A percentile compares a stretch with the other conserved stretches of the same genome.
phyloP scores from a whole-genome alignment of 2,797 vertebrate genomes.

The Schizopygopsis malacanthus region DNA sequence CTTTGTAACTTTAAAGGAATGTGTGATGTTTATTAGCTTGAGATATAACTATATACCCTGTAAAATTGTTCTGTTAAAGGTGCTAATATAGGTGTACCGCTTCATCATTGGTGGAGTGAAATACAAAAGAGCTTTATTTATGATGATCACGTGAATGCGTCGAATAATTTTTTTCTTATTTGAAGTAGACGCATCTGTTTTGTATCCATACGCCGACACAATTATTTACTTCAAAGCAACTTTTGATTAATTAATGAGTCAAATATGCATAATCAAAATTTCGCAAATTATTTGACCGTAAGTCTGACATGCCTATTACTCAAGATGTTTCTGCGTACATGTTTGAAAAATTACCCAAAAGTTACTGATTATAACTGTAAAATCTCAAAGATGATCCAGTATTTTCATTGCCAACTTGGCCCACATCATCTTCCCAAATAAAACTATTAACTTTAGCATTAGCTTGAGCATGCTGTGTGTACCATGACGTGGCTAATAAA shows the following conservation, averaged over 20 bases:
- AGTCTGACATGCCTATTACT: constrained; percentile 51
- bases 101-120: not conserved
- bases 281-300: constrained; percentile 56
- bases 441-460: constrained; percentile 17
- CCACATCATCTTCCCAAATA: not conserved
- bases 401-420: not conserved
- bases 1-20: not conserved
- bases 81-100: constrained; percentile 34
- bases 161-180: constrained; percentile 17
- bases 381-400: not conserved
- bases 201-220: constrained; percentile 39
- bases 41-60: constrained; percentile 2
- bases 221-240: not conserved
- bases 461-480: constrained; percentile 38
- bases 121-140: constrained; percentile 17
- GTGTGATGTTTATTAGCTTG: constrained; percentile 1
- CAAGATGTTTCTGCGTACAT: constrained; percentile 54
- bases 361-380: not conserved
- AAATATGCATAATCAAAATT: constrained; percentile 49
- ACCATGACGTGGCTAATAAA: not conserved
- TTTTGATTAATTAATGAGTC: constrained; percentile 42
- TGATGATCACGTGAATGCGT: not conserved
- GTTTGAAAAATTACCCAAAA: constrained; percentile 15
- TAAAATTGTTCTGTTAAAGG: constrained; percentile 6
- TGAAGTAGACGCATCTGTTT: constrained; percentile 70